phyloP scores from a whole-genome alignment of 2,797 vertebrate genomes.

The Enteromius treurensis region DNA sequence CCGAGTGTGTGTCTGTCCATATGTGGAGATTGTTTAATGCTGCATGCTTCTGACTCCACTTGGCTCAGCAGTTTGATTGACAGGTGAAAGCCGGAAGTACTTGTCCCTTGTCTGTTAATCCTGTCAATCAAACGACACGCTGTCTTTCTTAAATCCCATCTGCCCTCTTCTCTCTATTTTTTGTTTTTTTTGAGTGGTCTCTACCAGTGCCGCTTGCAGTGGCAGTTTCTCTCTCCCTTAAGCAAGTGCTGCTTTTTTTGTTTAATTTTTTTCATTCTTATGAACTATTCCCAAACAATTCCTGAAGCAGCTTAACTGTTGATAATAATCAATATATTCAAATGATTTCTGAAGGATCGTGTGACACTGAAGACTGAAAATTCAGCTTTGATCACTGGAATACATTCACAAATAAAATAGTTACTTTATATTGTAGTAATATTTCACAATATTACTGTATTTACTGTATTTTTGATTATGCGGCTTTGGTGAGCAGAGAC shows the following conservation, averaged over 20 bases:
- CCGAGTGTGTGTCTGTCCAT: conserved; percentile 8
- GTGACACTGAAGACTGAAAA: not conserved
- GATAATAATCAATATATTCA: not conserved
- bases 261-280: not conserved
- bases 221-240: not conserved
- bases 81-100: conserved; percentile 37
- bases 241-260: conserved; percentile 7
- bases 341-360: not conserved
- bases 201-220: not conserved
- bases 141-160: conserved; percentile 2
- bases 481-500: not conserved
- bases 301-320: too few relatives aligned
- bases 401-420: not conserved
- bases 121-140: conserved; percentile 20
- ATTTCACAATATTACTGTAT: not conserved
- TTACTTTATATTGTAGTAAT: not conserved
- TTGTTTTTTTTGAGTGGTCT: not conserved
- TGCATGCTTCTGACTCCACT: conserved; percentile 2
- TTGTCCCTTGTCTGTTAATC: conserved; percentile 4
- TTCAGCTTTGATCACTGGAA: not conserved
- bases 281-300: too few relatives aligned
- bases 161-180: not conserved
- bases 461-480: not conserved
- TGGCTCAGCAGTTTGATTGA: conserved; percentile 47
- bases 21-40: conserved; percentile 10